Base-by-base conservation (phyloP, 2,797 vertebrate species). In the Hapalemur alaotrensis region DNA sequence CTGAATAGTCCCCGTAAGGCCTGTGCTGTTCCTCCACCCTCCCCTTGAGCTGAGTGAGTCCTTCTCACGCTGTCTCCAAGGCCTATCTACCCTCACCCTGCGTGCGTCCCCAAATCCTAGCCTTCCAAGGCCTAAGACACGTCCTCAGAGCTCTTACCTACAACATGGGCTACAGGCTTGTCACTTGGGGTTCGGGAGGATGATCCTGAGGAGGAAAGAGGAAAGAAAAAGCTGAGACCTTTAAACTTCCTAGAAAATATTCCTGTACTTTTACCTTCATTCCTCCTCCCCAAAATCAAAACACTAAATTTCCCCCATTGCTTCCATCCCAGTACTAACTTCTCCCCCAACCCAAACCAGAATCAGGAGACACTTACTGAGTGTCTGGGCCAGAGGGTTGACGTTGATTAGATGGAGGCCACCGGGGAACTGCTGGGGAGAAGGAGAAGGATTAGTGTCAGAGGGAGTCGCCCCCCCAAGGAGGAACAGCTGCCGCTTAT, bases 121-220 rank as follows among this genome's bases (percentile, higher is more conserved):
- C 22, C 59, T 25, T 81, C 79, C 5, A 11, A 4, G 2, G n/a
- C 69, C 52, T 14, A 46, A 46, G 76, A 12, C 15, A 38, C n/a
- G 3, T 7, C 41, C 41, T 81, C 76, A 52, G 89, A 82, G 7
- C 46, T 35, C 98, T 98, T 86, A 98, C 98, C 98, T 80, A 98
- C 94, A 52, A 98, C 98, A 0, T 98, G 98, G 59, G 98, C 98
- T 1, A 97, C 98, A 0, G 98, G 98, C 93, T 98, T 98, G 87
- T 97, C 93, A 23, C 63, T 92, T 4, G 67, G 65, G 20, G 57
- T 79, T 50, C 54, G 95, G 91, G 95, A 97, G 50, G 97, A 95
- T 14, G 94, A 97, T 79, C 96, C 98, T 98, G 87, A 73, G 41
- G 63, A 95, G 46, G 38, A 83, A 76, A 92, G 20, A 76, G 6